Evolutionary conservation across 1,140 invertebrate genomes (phyloP), one percentile per base, ranked within the genome.

Genomic region (Lerema accius): DNA sequence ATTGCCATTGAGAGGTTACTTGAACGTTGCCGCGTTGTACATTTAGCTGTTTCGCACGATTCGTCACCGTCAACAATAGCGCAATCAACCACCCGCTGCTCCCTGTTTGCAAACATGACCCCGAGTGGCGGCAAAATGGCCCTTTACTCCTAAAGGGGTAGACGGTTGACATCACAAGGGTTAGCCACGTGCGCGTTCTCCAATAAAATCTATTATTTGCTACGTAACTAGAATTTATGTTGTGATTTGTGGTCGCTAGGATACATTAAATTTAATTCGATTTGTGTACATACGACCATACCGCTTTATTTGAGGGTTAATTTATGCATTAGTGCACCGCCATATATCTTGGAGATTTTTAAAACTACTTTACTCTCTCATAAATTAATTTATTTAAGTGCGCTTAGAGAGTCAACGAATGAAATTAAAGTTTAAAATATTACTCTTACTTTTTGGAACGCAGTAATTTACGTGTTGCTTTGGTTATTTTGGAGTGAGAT

Each of bases 71-170:
- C 63, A 45, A 90, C 85, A 90, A 90, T 82, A 65, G 75, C 39
- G 42, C 69, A 89, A 90, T 89, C 87, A 85, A 65, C 83, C 80
- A 77, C 87, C 86, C 80, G 82, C 65, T 17, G 82, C 37, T 45
- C 64, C 55, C 51, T 80, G 74, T 82, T 81, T 80, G 71, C 79
- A 84, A 85, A 86, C 73, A 79, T 63, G 46, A 64, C 61, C 71
- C 79, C 72, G 72, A 77, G 65, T 73, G 65, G 67, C 69, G 62
- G 62, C 51, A 19, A 64, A 82, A 78, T 84, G 65, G 50, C 53
- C 71, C 63, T 65, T 61, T 60, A 14, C 32, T 23, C 49, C 55
- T 39, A 55, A 65, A 64, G 19, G 65, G 64, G 64, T 58, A 35
- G n/a, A n/a, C n/a, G n/a, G n/a, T n/a, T n/a, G 43, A 40, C 65